Percentiles rank a stretch among this genome's conserved stretches.
Evolutionary conservation across 2,888 invertebrate species (phyloP).

Genomic region (Alloplasta piceator): DNA sequence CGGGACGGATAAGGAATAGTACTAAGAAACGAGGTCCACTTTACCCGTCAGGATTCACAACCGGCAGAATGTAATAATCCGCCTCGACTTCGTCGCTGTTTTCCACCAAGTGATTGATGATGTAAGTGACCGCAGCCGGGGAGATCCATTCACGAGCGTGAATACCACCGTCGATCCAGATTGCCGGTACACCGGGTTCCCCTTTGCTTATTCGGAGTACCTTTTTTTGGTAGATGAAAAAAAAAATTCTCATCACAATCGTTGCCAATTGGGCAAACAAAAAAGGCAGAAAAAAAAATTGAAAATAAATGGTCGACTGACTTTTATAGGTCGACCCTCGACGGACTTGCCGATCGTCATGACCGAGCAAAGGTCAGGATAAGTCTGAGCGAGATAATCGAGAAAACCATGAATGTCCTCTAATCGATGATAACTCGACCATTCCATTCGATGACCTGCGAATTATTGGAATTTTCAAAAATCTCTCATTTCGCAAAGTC

Average conservation of each 20-base stretch:
- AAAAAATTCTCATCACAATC: not conserved
- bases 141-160: slow-evolving; percentile 97
- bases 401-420: slow-evolving; percentile 89
- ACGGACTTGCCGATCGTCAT: slow-evolving; percentile 90
- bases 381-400: slow-evolving; percentile 88
- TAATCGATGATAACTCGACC: slow-evolving; percentile 90
- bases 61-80: slow-evolving; percentile 89
- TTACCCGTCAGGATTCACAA: slow-evolving; percentile 90
- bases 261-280: no score
- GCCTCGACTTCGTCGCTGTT: slow-evolving; percentile 88
- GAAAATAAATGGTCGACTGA: slow-evolving; percentile 52
- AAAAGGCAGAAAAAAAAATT: not conserved
- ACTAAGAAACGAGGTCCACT: slow-evolving; percentile 67
- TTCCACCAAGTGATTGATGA: slow-evolving; percentile 89
- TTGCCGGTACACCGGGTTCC: slow-evolving; percentile 85
- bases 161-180: slow-evolving; percentile 92
- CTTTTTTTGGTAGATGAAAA: slow-evolving; percentile 59
- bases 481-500: no score
- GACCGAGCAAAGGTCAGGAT: slow-evolving; percentile 89
- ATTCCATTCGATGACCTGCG: slow-evolving; percentile 87
- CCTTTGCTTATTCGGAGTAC: slow-evolving; percentile 88
- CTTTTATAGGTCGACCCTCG: slow-evolving; percentile 90
- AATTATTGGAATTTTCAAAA: slow-evolving; percentile 24
- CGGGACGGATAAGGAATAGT: slow-evolving; percentile 32
- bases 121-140: slow-evolving; percentile 90